Base-by-base conservation (phyloP, 2,797 vertebrate genomes). In the Sebastes taczanowskii region DNA sequence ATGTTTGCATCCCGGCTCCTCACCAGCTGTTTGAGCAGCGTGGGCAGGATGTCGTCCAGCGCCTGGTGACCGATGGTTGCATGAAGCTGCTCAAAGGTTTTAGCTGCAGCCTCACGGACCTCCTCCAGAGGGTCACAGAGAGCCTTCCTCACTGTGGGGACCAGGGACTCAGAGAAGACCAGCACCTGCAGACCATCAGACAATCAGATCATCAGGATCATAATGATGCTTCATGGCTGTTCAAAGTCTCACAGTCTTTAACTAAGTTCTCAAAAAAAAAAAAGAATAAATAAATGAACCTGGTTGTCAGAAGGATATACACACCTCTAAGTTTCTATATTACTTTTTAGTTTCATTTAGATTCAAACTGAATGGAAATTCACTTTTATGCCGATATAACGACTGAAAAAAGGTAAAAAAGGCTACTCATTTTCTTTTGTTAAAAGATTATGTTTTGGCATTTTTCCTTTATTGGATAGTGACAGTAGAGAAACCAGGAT, bases 81-180 rank as follows among this genome's bases (percentile, higher is more conserved):
- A n/a, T 99, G 99, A 78, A 99, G 95, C 92, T 99, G 99, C 89
- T 99, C 99, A 18, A 99, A 99, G 6, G 99, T 99, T 95, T 99
- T 99, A 83, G 98, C 98, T 0, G 99, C 99, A 1, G 98, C 99
- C 93, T 99, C 98, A 65, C 99, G 84, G 67, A 99, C 99, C 86
- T 99, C 97, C 93, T 99, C 98, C 84, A 99, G 95, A 0, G 99
- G 99, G 82, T 99, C 99, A 81, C 98, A 99, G 42, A 99, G 95
- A 0, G 99, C 99, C 91, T 98, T 99, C 84, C 98, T 96, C 64
- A 99, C 98, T 0, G 99, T 99, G 75, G 99, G 99, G 72, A 99
- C 97, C 1, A 99, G 94, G 2, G 98, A 99, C 93, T 99, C 99
- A 0, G 98, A 99, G 94, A 99, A 99, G 82, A 98, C 97, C 32